phyloP scores from a whole-genome alignment of 1,140 invertebrate genomes.

The Anoplophora glabripennis region DNA sequence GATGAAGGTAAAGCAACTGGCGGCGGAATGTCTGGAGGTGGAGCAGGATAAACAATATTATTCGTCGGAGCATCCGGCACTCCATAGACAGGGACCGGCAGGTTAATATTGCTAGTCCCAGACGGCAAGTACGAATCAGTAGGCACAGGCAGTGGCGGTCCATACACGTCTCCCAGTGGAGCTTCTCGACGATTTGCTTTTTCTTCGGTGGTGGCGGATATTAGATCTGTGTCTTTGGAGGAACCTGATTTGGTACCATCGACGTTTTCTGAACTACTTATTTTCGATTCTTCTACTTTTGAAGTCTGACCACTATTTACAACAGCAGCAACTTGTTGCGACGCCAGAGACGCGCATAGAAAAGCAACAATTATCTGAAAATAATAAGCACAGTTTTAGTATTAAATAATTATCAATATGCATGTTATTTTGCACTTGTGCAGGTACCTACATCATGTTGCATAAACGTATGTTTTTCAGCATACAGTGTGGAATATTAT shows the following conservation, averaged over 20 bases:
- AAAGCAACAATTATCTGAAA: slow-evolving; percentile 43
- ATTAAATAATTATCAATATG: too few relatives aligned
- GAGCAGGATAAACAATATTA: slow-evolving; percentile 51
- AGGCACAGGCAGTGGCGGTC: slow-evolving; percentile 48
- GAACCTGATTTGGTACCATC: slow-evolving; percentile 13
- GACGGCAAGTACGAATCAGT: slow-evolving; percentile 47
- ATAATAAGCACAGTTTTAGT: neutral
- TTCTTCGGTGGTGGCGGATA: slow-evolving; percentile 31
- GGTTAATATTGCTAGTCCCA: slow-evolving; percentile 47
- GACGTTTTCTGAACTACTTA: slow-evolving; percentile 15
- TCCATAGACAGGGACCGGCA: slow-evolving; percentile 55
- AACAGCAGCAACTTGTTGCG: slow-evolving; percentile 40
- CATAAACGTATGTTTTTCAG: too few relatives aligned
- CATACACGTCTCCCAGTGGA: slow-evolving; percentile 52
- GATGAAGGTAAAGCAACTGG: slow-evolving; percentile 25
- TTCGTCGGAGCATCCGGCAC: slow-evolving; percentile 51
- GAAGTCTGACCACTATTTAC: slow-evolving; percentile 40
- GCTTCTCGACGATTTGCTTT: slow-evolving; percentile 55
- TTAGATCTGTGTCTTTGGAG: slow-evolving; percentile 29
- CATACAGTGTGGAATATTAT: too few relatives aligned
- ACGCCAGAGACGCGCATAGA: slow-evolving; percentile 32
- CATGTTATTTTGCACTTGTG: too few relatives aligned
- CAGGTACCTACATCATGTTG: too few relatives aligned
- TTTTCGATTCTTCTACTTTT: slow-evolving; percentile 23
- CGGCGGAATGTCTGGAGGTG: slow-evolving; percentile 51